phyloP scores from a whole-genome alignment of 2,797 vertebrate species.

The Lagodon rhomboides region DNA sequence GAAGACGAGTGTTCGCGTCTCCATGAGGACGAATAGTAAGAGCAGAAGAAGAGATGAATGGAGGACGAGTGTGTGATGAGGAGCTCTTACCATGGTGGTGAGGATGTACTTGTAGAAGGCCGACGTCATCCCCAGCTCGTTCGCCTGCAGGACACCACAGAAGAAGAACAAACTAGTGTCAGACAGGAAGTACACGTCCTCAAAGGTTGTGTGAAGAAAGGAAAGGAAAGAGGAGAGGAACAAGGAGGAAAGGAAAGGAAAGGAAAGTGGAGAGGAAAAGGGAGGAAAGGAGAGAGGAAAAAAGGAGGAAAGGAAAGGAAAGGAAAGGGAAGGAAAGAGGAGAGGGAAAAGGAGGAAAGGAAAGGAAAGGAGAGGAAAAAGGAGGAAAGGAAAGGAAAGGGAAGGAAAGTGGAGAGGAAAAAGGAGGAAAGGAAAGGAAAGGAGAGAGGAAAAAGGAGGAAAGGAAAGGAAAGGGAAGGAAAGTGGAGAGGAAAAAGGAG shows the following conservation, averaged over 20 bases:
- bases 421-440: no score
- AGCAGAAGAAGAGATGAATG: no score
- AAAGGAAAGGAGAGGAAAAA: neutral
- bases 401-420: no score
- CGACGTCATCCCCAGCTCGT: constrained; percentile 93
- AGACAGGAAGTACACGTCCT: constrained; percentile 2
- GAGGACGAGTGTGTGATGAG: no score
- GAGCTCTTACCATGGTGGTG: constrained; percentile 91
- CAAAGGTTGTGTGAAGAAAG: neutral
- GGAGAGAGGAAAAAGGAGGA: neutral
- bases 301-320: neutral
- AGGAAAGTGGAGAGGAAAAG: neutral
- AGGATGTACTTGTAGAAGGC: constrained; percentile 95
- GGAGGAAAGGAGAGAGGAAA: neutral
- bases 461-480: no score
- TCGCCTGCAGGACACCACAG: constrained; percentile 83
- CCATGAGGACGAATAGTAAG: no score
- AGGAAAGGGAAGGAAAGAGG: no score
- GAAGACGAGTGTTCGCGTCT: no score
- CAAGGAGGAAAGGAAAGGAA: neutral
- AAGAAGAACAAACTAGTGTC: neutral
- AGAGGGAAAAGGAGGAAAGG: neutral
- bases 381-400: no score
- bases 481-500: no score
- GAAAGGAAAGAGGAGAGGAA: no score